phyloP scores from a whole-genome alignment of 2,888 invertebrate species.

The Polydrusus cervinus region DNA sequence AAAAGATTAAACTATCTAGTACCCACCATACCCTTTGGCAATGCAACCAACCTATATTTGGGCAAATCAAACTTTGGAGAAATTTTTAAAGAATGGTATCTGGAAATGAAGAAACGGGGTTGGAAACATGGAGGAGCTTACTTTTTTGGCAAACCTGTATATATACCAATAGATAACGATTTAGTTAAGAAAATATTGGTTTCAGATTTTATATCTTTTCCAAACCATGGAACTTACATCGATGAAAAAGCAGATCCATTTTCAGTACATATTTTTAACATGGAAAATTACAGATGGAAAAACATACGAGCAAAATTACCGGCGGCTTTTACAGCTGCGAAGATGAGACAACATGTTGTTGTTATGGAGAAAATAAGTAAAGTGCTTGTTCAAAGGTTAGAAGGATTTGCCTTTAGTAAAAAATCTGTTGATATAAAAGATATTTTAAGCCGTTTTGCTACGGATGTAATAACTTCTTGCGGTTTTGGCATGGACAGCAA shows the following conservation, averaged over 20 bases:
- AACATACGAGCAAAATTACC: conserved; percentile 62
- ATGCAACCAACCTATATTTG: conserved; percentile 54
- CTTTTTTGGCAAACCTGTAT: conserved; percentile 68
- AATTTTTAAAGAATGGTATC: conserved; percentile 47
- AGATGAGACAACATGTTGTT: conserved; percentile 66
- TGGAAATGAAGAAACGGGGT: conserved; percentile 55
- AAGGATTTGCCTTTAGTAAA: conserved; percentile 36
- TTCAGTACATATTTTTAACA: conserved; percentile 68
- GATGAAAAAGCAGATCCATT: conserved; percentile 66
- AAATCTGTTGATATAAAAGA: conserved; percentile 66
- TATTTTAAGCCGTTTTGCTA: conserved; percentile 65
- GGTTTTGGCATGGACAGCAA: conserved; percentile 77
- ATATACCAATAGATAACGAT: conserved; percentile 62
- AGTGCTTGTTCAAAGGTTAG: conserved; percentile 23
- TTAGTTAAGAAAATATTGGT: conserved; percentile 72
- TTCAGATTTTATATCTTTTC: conserved; percentile 72
- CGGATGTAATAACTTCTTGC: conserved; percentile 60
- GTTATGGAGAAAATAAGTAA: conserved; percentile 56
- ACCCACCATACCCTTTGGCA: conserved; percentile 60
- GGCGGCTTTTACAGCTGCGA: conserved; percentile 65
- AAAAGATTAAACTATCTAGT: conserved; percentile 55
- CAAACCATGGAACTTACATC: conserved; percentile 60
- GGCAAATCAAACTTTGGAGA: conserved; percentile 58
- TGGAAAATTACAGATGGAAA: conserved; percentile 70
- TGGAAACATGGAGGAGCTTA: conserved; percentile 62